Percentiles rank a stretch among this genome's conserved stretches.
Evolutionary conservation across 2,888 invertebrate species (phyloP).

Genomic region (Apotomis turbidana): DNA sequence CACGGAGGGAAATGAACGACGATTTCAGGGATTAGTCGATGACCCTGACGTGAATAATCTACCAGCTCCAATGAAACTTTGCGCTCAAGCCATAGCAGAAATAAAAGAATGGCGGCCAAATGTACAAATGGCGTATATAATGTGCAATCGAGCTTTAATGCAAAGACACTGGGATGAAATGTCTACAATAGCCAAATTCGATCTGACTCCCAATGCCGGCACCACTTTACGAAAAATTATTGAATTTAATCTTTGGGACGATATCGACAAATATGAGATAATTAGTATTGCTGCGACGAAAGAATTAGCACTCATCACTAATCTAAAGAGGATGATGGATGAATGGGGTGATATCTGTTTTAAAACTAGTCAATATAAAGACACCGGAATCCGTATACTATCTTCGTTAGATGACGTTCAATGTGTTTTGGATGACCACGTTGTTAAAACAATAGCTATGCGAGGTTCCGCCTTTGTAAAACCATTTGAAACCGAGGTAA

Average conservation of each 20-base stretch:
- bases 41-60: slow-evolving; percentile 91
- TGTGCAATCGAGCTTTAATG: slow-evolving; percentile 93
- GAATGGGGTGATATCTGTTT: slow-evolving; percentile 92
- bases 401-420: slow-evolving; percentile 91
- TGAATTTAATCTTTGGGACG: slow-evolving; percentile 86
- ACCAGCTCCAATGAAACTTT: slow-evolving; percentile 92
- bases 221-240: slow-evolving; percentile 92
- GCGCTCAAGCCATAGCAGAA: slow-evolving; percentile 84
- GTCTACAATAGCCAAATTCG: slow-evolving; percentile 90
- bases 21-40: slow-evolving; percentile 87
- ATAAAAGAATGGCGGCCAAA: slow-evolving; percentile 90
- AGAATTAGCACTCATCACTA: slow-evolving; percentile 88
- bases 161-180: slow-evolving; percentile 95
- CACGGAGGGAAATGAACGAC: slow-evolving; percentile 85
- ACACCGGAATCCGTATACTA: slow-evolving; percentile 88
- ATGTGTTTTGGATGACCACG: slow-evolving; percentile 91
- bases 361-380: slow-evolving; percentile 87
- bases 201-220: slow-evolving; percentile 93
- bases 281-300: slow-evolving; percentile 93
- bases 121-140: slow-evolving; percentile 92
- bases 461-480: slow-evolving; percentile 94
- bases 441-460: slow-evolving; percentile 92
- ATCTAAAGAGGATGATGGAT: slow-evolving; percentile 89
- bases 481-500: slow-evolving; percentile 88
- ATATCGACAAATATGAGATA: slow-evolving; percentile 91